Evolutionary conservation across 2,888 invertebrate genomes (phyloP).

Genomic region (Ochropleura plecta): DNA sequence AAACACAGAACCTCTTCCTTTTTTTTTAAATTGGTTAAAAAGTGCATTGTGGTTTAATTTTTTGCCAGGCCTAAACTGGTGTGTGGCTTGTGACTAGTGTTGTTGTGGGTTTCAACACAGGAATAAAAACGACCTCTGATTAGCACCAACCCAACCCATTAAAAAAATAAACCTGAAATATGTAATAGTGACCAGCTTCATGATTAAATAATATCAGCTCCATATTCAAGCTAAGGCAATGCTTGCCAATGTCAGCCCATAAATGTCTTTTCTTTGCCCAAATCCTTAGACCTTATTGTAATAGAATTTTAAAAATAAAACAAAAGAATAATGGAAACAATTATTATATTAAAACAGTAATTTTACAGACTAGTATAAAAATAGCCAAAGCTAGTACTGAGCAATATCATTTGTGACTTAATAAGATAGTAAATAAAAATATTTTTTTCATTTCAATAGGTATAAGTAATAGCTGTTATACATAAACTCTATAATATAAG

Average conservation of each 20-base stretch:
- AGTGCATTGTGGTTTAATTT: neutral
- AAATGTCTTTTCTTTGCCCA: neutral
- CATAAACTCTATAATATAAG: slow-evolving; percentile 56
- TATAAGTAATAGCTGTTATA: slow-evolving; percentile 53
- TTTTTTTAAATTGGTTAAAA: neutral
- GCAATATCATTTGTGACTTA: slow-evolving; percentile 85
- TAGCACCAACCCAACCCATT: neutral
- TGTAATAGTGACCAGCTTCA: neutral
- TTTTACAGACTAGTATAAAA: slow-evolving; percentile 89
- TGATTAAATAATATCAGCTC: neutral
- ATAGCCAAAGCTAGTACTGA: slow-evolving; percentile 89
- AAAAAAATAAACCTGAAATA: neutral
- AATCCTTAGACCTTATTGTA: neutral
- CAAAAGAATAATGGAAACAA: slow-evolving; percentile 78
- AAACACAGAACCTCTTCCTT: too few species aligned
- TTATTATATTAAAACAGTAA: slow-evolving; percentile 83
- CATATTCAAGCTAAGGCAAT: neutral
- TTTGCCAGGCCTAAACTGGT: neutral
- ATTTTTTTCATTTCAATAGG: slow-evolving; percentile 63
- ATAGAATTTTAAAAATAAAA: slow-evolving; percentile 58
- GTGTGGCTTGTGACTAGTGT: neutral
- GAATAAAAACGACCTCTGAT: neutral
- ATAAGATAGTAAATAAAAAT: slow-evolving; percentile 69
- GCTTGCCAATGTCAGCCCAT: neutral
- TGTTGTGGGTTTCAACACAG: neutral